These are phyloP conservation scores for Tenebrio molitor DNA, from an alignment of 1,140 invertebrate genomes.

Conservation along the genomic window DNA sequence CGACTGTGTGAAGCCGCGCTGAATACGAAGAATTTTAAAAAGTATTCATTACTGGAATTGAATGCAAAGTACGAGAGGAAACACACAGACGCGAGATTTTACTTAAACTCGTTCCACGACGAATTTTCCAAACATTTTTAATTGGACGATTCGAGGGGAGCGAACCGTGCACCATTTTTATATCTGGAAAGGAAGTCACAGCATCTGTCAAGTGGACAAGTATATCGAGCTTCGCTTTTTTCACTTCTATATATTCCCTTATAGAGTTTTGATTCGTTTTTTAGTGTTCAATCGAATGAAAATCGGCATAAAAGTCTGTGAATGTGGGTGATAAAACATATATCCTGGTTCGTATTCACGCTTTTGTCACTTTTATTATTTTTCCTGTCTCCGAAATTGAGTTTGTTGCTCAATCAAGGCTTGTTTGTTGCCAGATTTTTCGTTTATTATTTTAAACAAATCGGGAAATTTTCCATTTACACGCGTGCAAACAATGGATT, in stretches of 20 bases:
- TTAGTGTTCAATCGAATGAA: constrained; percentile 61
- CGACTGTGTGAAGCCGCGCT: neutral
- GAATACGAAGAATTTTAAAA: constrained; percentile 21
- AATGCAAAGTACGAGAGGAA: constrained; percentile 27
- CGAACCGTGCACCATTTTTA: constrained; percentile 10
- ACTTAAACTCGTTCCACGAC: neutral
- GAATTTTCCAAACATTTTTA: neutral
- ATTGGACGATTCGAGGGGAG: neutral
- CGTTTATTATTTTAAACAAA: constrained; percentile 18
- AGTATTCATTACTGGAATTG: constrained; percentile 18
- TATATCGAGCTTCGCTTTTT: constrained; percentile 46
- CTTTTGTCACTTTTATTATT: constrained; percentile 55
- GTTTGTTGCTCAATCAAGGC: constrained; percentile 43
- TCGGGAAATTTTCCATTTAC: neutral
- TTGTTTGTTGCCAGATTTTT: constrained; percentile 27
- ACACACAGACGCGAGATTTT: constrained; percentile 7
- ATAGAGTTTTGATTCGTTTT: constrained; percentile 57
- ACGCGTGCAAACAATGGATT: neutral
- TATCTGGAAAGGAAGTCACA: constrained; percentile 22
- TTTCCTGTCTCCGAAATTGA: constrained; percentile 44
- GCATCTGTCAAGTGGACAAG: constrained; percentile 50
- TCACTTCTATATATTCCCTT: constrained; percentile 52
- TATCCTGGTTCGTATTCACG: constrained; percentile 46
- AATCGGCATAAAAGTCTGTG: constrained; percentile 58
- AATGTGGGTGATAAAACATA: constrained; percentile 58